Base-by-base conservation (phyloP, 1,140 invertebrate species). In the Eriosoma lanigerum region DNA sequence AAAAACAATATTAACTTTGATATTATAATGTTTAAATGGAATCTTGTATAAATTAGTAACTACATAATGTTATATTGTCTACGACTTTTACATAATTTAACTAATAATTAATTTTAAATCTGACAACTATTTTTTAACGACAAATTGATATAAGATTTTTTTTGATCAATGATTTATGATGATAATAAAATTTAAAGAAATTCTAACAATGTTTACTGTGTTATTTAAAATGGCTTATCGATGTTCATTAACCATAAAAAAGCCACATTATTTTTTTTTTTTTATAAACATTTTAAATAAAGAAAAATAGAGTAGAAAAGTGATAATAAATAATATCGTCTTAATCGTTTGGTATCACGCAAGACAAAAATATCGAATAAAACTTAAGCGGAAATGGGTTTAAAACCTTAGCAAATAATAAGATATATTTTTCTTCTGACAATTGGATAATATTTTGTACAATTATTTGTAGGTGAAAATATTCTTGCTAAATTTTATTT, bases 301-400 rank as follows among this genome's bases (percentile, higher is more conserved):
- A 5, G 44, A 48, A 68, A 68, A 68, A 24, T 48, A 24, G 21
- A 21, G 44, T 48, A 13, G 66, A 68, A 48, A 48, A 4, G 15
- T n/a, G 66, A 21, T 68, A 48, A 48, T 68, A 48, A 68, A 68
- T 68, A n/a, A 68, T 24, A 48, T 68, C 38, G 12, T 68, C 21
- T 13, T 46, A 68, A 68, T 46, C 38, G 66, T 68, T 68, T 48
- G 66, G 46, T 38, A 48, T 48, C 44, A 26, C 21, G 21, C 24
- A 68, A 48, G 21, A 68, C 48, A 68, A 46, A 68, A 24, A 68
- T 68, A 68, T 24, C 8, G 44, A 68, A 68, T 68, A 68, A 68
- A 46, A 68, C n/a, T 24, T 19, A 46, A 46, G 66, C 26, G 21
- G 44, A 68, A 68, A 68, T 68, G n/a, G n/a, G n/a, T 68, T 68